Conservation (phyloP, 2,797 vertebrate genomes). For the Falco cherrug region DNA sequence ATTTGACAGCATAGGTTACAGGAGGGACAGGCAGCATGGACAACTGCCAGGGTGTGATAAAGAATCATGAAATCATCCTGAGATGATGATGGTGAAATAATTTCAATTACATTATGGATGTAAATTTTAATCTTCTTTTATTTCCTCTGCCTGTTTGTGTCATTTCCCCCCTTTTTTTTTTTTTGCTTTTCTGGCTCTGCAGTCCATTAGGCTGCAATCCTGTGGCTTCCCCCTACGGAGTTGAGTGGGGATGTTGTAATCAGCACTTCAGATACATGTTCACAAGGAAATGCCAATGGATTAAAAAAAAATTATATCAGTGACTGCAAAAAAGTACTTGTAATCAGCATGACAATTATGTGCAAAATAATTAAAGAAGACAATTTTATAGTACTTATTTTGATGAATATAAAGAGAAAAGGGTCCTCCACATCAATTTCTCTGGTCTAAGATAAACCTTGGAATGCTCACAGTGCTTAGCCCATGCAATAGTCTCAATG, state of each 20-base stretch:
- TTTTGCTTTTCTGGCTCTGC: not conserved
- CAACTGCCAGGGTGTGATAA: not conserved
- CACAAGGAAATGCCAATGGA: not conserved
- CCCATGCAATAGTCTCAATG: not conserved
- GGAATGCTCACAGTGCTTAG: not conserved
- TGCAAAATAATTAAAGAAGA: not conserved
- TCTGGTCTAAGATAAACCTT: not conserved
- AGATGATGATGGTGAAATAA: not conserved
- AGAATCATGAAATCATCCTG: not conserved
- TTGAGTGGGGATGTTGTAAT: slow-evolving; percentile 18
- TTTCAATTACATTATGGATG: not conserved
- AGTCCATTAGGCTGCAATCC: not conserved
- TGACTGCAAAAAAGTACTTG: slow-evolving; percentile 10
- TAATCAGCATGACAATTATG: slow-evolving; percentile 25
- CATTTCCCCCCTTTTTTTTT: rapidly evolving
- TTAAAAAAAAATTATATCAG: not conserved
- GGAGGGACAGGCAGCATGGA: not conserved
- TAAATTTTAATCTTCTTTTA: not conserved
- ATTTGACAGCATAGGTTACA: not conserved
- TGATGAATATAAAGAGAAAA: not conserved
- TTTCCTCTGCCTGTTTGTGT: not conserved
- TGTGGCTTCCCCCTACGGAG: not conserved
- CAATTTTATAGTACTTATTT: not conserved
- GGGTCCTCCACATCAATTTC: not conserved
- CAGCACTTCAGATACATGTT: slow-evolving; percentile 37